phyloP scores from a whole-genome alignment of 2,888 invertebrate genomes.

The Dolomedes plantarius region DNA sequence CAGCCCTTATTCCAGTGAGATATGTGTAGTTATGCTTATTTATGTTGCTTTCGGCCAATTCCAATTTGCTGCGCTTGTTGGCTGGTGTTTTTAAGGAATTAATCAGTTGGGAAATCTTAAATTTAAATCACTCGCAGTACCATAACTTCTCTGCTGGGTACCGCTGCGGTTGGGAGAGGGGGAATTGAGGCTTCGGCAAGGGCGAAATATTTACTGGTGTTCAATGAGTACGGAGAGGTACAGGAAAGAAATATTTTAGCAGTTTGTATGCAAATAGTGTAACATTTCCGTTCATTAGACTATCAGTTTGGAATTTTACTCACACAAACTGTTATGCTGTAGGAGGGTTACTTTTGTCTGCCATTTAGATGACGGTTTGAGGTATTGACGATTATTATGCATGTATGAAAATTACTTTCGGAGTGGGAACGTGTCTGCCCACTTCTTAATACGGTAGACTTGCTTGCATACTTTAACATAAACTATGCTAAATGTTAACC shows the following conservation, averaged over 20 bases:
- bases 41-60: conserved; percentile 38
- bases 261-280: background rate
- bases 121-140: conserved; percentile 27
- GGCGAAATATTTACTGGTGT: background rate
- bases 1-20: conserved; percentile 33
- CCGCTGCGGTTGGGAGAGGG: conserved; percentile 1
- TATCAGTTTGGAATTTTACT: background rate
- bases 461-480: no score
- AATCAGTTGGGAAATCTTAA: conserved; percentile 44
- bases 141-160: conserved; percentile 45
- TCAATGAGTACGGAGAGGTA: background rate
- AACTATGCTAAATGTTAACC: no score
- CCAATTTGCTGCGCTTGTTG: conserved; percentile 64
- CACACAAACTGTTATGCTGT: no score
- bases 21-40: conserved; percentile 52
- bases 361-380: no score
- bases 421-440: no score
- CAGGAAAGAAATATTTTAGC: background rate
- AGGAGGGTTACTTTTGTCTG: no score
- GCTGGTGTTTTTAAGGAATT: conserved; percentile 63
- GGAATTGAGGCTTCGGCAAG: no score
- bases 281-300: background rate
- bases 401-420: no score
- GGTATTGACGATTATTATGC: no score
- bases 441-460: no score